Percentiles rank a stretch among this genome's conserved stretches.
Conservation (phyloP, 2,888 invertebrate species). For the Apamea sordens region DNA sequence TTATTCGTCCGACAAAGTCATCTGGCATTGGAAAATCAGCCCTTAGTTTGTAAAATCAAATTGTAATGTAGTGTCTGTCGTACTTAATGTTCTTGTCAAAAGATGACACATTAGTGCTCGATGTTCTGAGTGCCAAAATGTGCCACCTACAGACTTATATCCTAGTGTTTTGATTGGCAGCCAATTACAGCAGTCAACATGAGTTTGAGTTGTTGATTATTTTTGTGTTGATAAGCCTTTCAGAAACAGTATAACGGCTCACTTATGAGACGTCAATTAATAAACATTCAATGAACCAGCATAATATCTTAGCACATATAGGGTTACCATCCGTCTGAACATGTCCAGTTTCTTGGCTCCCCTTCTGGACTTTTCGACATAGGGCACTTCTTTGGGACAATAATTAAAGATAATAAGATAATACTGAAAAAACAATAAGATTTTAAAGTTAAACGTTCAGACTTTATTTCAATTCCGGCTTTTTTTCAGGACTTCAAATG, state of each 20-base stretch:
- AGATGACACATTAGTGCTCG: background rate
- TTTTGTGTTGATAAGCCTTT: conserved; percentile 20
- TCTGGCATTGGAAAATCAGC: no score
- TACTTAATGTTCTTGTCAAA: background rate
- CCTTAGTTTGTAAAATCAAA: background rate
- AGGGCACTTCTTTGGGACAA: background rate
- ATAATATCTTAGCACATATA: background rate
- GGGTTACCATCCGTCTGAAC: background rate
- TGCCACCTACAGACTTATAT: background rate
- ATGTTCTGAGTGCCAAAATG: background rate
- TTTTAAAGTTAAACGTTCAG: background rate
- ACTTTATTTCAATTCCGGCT: background rate
- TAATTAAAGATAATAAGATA: background rate
- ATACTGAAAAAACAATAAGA: background rate
- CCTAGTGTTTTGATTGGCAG: background rate
- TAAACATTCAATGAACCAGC: background rate
- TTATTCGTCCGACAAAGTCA: no score
- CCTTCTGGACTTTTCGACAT: no score
- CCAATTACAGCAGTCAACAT: background rate
- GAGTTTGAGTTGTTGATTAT: background rate
- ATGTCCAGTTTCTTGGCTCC: background rate
- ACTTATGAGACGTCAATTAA: conserved; percentile 10
- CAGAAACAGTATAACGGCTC: conserved; percentile 1
- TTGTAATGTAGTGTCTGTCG: background rate
- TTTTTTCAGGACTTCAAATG: background rate